Base-by-base conservation (phyloP, 2,797 vertebrate species). In the Melanotaenia nigrans region DNA sequence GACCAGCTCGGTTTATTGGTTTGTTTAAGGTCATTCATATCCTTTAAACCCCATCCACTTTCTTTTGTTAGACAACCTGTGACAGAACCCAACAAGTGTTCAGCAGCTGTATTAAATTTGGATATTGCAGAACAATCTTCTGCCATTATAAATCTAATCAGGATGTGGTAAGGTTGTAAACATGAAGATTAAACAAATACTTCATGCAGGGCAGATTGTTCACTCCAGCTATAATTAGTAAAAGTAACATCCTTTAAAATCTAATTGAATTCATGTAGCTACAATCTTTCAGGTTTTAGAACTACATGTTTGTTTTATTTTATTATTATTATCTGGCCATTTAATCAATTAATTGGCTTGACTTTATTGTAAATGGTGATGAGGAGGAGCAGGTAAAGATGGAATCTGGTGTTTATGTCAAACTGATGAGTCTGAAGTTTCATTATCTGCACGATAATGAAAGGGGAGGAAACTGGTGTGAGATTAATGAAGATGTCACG, bases 351-450 rank as follows among this genome's bases (percentile, higher is more conserved):
- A 24, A 20, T 68, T 71, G 78, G 75, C 68, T 65, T 59, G 60
- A 53, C 53, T 28, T 25, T 22, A 60, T 53, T 62, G 59, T 74
- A 68, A 80, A 80, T 68, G 28, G 33, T 51, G 62, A 62, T 16
- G 1, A 61, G 70, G 74, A 65, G 73, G 73, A 64, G 66, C 65
- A 33, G 7, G 32, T 71, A 4, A 32, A 70, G 38, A 77, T 71
- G 71, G 60, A 75, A 79, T 84, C 59, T 28, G 42, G 25, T 38
- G 54, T 67, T 73, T 53, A 54, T 77, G 72, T 63, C 67, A 55
- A 61, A 71, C 30, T 79, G 67, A 88, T 85, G 73, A 82, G 60
- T 77, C 67, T 3, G 71, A 66, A 25, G 76, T 81, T 80, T 80
- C 60, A 79, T 85, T 75, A 49, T 22, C 47, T n/a, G 8, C 7